Conservation (phyloP, 2,888 invertebrate species). For the Theretra japonica region DNA sequence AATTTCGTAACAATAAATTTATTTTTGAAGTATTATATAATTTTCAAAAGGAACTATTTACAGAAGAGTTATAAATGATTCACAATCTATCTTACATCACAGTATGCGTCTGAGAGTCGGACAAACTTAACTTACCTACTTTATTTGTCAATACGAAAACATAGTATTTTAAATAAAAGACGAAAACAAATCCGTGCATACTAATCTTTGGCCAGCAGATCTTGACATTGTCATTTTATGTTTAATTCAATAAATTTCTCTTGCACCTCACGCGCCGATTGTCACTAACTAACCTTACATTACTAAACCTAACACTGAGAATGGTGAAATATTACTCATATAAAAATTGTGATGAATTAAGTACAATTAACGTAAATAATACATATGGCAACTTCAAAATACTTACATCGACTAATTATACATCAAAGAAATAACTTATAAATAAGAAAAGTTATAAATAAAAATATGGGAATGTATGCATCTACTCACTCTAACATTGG, state of each 20-base stretch:
- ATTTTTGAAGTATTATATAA: conserved; percentile 32
- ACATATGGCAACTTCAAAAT: conserved; percentile 73
- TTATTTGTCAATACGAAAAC: conserved; percentile 48
- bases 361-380: conserved; percentile 71
- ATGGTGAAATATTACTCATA: conserved; percentile 39
- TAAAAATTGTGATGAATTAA: conserved; percentile 54
- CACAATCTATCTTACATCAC: conserved; percentile 75
- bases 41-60: conserved; percentile 33
- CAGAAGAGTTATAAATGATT: conserved; percentile 38
- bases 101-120: conserved; percentile 80
- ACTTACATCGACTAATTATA: conserved; percentile 33
- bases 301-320: conserved; percentile 67
- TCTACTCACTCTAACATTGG: conserved; percentile 47
- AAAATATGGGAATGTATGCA: conserved; percentile 29
- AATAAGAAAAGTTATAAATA: conserved; percentile 35
- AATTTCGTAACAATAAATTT: conserved; percentile 33
- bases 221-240: conserved; percentile 63
- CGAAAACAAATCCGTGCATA: conserved; percentile 56
- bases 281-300: conserved; percentile 44
- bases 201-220: conserved; percentile 84
- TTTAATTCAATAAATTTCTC: conserved; percentile 45
- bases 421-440: conserved; percentile 27
- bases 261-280: conserved; percentile 67
- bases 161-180: conserved; percentile 50
- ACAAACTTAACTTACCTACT: conserved; percentile 62